Conservation (phyloP, 2,113 vertebrate genomes). For the Aix galericulata region DNA sequence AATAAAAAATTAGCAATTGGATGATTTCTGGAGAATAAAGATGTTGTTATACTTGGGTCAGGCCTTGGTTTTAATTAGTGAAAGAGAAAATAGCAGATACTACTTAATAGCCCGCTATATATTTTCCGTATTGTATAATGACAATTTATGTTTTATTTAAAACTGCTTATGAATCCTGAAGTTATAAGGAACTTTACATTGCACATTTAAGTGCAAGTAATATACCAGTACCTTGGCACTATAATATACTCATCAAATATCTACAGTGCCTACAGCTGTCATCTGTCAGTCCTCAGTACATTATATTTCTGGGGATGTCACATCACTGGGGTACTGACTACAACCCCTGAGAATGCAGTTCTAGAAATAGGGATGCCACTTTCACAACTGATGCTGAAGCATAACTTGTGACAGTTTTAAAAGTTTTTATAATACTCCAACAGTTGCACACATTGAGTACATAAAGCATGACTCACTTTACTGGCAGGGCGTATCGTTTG, state of each 20-base stretch:
- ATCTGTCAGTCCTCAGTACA: no score
- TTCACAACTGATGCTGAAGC: no score
- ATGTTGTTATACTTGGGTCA: neutral
- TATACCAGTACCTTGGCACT: neutral
- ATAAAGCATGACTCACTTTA: neutral
- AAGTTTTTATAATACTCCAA: neutral
- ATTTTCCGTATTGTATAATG: neutral
- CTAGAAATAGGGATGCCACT: no score
- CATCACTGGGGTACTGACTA: no score
- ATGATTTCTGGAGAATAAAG: neutral
- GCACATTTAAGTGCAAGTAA: neutral
- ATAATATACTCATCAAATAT: no score
- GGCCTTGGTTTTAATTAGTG: neutral
- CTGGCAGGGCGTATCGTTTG: neutral
- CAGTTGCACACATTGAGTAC: neutral
- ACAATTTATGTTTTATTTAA: neutral
- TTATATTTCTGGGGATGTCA: neutral
- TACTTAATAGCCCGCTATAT: rapidly evolving
- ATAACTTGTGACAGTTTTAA: neutral
- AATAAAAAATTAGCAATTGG: neutral
- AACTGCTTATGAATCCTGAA: neutral
- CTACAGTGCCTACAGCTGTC: no score
- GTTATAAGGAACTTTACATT: neutral
- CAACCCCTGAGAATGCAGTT: no score
- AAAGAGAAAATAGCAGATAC: neutral